Percentiles rank a stretch among this genome's conserved stretches.
phyloP scores from a whole-genome alignment of 2,888 invertebrate species.

The Ormyrus labotus region DNA sequence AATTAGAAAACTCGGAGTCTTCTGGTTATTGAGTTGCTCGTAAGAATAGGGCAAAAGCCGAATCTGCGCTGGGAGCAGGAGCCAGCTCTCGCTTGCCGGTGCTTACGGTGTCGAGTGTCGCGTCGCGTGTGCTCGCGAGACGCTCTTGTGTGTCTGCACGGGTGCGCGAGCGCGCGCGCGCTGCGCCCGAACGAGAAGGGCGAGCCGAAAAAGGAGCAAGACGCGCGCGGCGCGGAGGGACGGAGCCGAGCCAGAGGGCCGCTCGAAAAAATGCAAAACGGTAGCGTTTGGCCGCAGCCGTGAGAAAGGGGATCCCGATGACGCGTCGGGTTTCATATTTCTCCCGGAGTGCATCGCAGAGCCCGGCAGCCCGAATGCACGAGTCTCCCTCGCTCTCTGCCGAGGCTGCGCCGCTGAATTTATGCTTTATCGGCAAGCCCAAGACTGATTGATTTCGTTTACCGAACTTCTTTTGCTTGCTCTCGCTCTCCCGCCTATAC shows the following conservation, averaged over 20 bases:
- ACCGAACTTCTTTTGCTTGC: background rate
- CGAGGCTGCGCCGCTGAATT: constrained; percentile 11
- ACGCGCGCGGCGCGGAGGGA: background rate
- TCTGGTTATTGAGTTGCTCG: no score
- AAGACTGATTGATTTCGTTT: constrained; percentile 35
- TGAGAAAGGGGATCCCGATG: constrained; percentile 42
- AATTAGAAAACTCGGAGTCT: no score
- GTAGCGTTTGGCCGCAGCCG: constrained; percentile 33
- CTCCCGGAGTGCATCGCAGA: background rate
- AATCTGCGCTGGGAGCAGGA: no score
- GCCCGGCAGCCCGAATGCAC: no score
- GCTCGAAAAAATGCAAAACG: constrained; percentile 47
- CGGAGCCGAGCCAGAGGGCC: background rate
- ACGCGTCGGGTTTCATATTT: constrained; percentile 33
- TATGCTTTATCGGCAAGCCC: constrained; percentile 15
- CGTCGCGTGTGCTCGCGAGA: constrained; percentile 7
- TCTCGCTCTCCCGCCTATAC: background rate
- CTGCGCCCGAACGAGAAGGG: background rate
- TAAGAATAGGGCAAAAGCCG: no score
- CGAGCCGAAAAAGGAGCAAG: background rate
- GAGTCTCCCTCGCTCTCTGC: no score
- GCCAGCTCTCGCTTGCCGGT: constrained; percentile 1
- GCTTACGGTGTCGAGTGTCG: constrained; percentile 35
- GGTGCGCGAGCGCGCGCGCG: background rate
- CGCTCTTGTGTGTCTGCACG: background rate